Base-by-base conservation (phyloP, 1,140 invertebrate genomes). In the Aporrectodea caliginosa region DNA sequence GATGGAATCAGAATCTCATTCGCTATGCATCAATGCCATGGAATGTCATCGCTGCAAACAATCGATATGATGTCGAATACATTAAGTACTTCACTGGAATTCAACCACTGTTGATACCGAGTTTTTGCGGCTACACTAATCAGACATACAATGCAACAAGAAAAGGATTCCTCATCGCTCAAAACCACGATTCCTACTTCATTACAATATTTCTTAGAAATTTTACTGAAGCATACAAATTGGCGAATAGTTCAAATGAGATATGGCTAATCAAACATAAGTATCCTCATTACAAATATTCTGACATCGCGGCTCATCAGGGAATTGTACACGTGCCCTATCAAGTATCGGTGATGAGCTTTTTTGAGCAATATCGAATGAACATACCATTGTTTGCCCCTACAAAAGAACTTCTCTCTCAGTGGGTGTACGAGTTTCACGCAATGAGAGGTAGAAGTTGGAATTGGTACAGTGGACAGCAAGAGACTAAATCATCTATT, bases 381-480 rank as follows among this genome's bases (percentile, higher is more conserved):
- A 76, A 76, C 1, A 82, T 82, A 35, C 81, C 81, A 58, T 69
- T 82, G 31, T 82, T 82, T 73, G 68, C 78, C 0, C 81, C 81
- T 27, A 69, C 76, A 29, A 73, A 78, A 35, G 75, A 82, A 22
- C 43, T 82, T 16, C 34, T 82, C 29, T 70, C 43, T 29, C 16
- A 70, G 31, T 75, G 69, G 27, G n/a, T 12, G 70, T 6, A 12
- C 27, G 27, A 72, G 6, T 29, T 12, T 32, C 6, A 72, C 70
- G 31, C 27, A 14, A 72, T 72, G 70, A 6, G 12, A 12, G 6
- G 6, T 2, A 72, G 27, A 27, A 80, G 35, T n/a, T 72, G 35
- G 12, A 68, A 30, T 16, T 16, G 35, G n/a, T 22, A 58, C 16
- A 30, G 31, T 58, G 31, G 30, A 16, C 77, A 43, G 43, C 16